Conservation (phyloP, 2,797 vertebrate genomes). For the Lerista edwardsae region DNA sequence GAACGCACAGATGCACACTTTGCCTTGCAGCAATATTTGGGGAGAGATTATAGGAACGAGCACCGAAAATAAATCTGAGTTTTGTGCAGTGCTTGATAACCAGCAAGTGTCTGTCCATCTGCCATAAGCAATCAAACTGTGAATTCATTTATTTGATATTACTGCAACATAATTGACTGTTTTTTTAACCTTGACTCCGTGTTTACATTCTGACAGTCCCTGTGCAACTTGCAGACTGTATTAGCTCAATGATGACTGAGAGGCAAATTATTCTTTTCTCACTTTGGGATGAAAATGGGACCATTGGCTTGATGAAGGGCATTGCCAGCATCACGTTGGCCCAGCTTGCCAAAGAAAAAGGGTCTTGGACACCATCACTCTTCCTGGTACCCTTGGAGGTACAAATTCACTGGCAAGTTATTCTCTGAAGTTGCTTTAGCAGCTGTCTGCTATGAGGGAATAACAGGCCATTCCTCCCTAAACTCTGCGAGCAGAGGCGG, state of each 20-base stretch:
- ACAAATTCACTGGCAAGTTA: fast-evolving
- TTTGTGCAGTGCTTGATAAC: constrained; percentile 77
- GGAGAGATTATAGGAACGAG: constrained; percentile 83
- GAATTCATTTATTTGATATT: constrained; percentile 72
- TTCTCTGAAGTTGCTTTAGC: constrained; percentile 12
- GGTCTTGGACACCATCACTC: constrained; percentile 20
- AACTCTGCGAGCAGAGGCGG: too few species aligned
- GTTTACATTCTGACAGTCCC: constrained; percentile 70
- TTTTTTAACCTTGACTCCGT: constrained; percentile 64
- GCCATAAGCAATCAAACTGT: constrained; percentile 84
- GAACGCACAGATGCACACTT: constrained; percentile 72
- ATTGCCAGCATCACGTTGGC: neutral
- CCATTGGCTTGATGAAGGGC: constrained; percentile 35
- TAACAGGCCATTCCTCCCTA: neutral
- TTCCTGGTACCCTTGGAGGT: neutral
- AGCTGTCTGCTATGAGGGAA: neutral
- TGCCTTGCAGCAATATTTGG: constrained; percentile 75
- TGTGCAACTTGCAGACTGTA: constrained; percentile 64
- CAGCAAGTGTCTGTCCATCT: constrained; percentile 92
- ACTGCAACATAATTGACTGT: constrained; percentile 78
- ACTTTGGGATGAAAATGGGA: neutral
- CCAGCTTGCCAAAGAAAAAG: neutral
- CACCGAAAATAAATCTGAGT: constrained; percentile 88
- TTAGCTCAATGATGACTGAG: constrained; percentile 55
- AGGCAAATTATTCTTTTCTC: constrained; percentile 35